Base-by-base conservation (phyloP, 1,140 invertebrate genomes). In the Mactra quadrangularis region DNA sequence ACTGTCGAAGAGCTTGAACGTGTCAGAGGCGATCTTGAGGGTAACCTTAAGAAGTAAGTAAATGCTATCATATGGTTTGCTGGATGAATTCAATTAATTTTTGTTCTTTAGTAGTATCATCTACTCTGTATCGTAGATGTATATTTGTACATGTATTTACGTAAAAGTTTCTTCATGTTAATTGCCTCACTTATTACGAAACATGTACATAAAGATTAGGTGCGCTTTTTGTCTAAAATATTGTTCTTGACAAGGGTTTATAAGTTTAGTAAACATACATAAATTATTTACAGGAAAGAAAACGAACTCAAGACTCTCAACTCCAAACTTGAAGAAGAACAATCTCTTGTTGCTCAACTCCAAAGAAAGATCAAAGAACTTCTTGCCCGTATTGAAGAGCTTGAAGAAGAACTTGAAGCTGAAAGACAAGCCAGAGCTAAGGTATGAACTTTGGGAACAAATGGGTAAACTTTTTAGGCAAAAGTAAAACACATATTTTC, bases 301-400 rank as follows among this genome's bases (percentile, higher is more conserved):
- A 97, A 97, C 94, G 98, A 99, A 94, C 96, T 99, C 92, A 96
- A 96, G 33, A 97, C 96, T 82, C 94, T 99, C 86, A 97, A 97
- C 87, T 96, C 97, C 94, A 98, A 98, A 94, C 95, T 99, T 78
- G 98, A 99, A 94, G 98, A 99, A 91, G 98, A 99, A 95, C 98
- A 99, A 93, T 96, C 96, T 85, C 95, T 98, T 89, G 97, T 99
- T 89, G 96, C 96, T 92, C 98, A 98, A 94, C 95, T 97, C 83
- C 97, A 98, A 94, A 98, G 98, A 94, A 98, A 99, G 94, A 98
- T 99, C 95, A 99, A 99, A 95, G 98, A 99, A 95, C 95, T 98
- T 86, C 97, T 99, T 93, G 96, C 97, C 88, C 96, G 98, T 92
- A 98, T 99, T 92, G 98, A 99, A 93, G 98, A 99, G 94, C 95